Evolutionary conservation across 2,113 vertebrate species (phyloP).

Genomic region (Romanogobio albipinnatus): DNA sequence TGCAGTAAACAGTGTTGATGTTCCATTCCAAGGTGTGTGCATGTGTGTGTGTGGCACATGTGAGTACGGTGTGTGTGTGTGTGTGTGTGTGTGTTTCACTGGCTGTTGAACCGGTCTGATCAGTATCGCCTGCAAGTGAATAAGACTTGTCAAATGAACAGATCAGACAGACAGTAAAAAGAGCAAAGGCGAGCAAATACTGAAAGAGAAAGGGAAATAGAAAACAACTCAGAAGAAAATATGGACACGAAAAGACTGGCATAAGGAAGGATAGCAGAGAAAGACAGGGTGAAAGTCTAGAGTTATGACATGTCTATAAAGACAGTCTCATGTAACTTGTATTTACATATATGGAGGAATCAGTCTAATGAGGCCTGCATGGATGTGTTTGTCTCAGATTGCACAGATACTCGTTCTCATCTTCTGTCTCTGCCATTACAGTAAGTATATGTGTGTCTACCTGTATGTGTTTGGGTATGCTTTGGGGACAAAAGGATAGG

Average conservation of each 20-base stretch:
- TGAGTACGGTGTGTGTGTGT: background rate
- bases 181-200: background rate
- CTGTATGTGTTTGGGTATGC: background rate
- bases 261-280: background rate
- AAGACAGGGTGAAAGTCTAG: background rate
- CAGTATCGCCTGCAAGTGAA: constrained; percentile 53
- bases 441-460: background rate
- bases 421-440: background rate
- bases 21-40: too few species aligned
- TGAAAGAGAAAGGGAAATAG: background rate
- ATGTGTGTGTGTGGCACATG: too few species aligned
- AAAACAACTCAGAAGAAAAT: background rate
- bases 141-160: constrained; percentile 19
- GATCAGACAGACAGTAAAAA: background rate
- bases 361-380: constrained; percentile 12
- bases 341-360: background rate
- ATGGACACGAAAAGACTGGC: background rate
- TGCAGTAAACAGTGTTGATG: too few species aligned
- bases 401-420: background rate
- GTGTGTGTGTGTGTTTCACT: constrained; percentile 5
- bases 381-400: background rate
- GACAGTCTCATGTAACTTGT: background rate
- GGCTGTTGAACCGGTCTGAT: constrained; percentile 66
- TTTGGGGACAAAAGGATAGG: background rate
- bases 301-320: background rate